Evolutionary conservation across 2,797 vertebrate species (phyloP), one percentile per base, ranked within the genome.

Genomic region (Sebastiscus tertius): DNA sequence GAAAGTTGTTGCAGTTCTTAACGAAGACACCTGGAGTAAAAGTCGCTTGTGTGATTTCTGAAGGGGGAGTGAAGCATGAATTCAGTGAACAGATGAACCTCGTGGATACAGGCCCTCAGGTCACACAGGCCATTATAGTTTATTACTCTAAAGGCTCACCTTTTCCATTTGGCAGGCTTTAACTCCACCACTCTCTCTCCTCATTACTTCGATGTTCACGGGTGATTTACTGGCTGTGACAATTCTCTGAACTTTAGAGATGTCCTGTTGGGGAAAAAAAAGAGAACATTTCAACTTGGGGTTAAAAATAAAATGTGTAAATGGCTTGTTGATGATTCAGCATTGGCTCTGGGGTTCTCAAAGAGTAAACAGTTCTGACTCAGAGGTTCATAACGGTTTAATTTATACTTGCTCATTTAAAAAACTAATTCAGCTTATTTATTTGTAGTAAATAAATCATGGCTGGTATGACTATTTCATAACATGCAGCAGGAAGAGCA

Each of bases 101-200:
- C 67, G 33, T 81, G 79, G 84, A 89, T 87, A 82, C 55, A 42
- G 75, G 77, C 88, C 88, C 87, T 75, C 69, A 22, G 88, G 92
- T 95, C 88, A 89, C 81, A 75, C 16, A 81, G 68, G 79, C 83
- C 74, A 84, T 92, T 89, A 90, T 81, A 68, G 76, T 91, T 93
- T 90, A 92, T 93, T 90, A 92, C 79, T 89, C 72, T 66, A 66
- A 91, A 92, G 69, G 71, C 91, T 94, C 94, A 96, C 95, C 95
- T 96, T 94, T 89, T 95, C 94, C 94, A 95, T 92, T 88, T 95
- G 95, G 91, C 95, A 96, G 86, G 90, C 94, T 89, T 92, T 95
- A 73, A 82, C 81, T 56, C 84, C 91, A 3, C 73, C 73, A 18
- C 75, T 82, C 83, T 96, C 95, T 94, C 93, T 94, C 88, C 93